Evolutionary conservation across 2,888 invertebrate genomes (phyloP).

Genomic region (Drosophila formosana): DNA sequence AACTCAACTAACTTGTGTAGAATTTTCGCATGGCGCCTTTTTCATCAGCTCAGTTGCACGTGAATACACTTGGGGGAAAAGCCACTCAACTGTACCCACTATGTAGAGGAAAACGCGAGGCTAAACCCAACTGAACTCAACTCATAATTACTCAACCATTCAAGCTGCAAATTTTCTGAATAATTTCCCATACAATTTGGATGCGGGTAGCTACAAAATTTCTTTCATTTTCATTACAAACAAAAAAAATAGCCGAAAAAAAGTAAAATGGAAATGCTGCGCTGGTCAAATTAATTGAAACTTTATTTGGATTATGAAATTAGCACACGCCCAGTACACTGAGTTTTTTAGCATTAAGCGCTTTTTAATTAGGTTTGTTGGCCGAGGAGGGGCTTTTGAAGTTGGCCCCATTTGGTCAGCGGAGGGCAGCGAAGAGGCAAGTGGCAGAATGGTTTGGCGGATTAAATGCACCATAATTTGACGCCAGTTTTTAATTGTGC

Average conservation of each 20-base stretch:
- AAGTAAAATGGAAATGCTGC: conserved; percentile 44
- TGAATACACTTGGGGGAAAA: conserved; percentile 19
- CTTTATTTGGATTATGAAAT: conserved; percentile 81
- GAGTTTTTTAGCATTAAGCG: conserved; percentile 65
- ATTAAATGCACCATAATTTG: conserved; percentile 63
- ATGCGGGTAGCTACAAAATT: conserved; percentile 46
- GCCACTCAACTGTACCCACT: conserved; percentile 8
- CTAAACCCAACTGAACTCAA: conserved; percentile 42
- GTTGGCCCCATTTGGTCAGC: conserved; percentile 25
- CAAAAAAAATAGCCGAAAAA: conserved; percentile 18
- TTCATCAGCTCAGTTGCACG: conserved; percentile 10
- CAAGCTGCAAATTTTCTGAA: conserved; percentile 52
- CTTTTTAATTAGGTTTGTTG: conserved; percentile 72
- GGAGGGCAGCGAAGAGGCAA: not conserved
- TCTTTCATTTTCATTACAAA: conserved; percentile 31
- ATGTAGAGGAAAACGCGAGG: conserved; percentile 16
- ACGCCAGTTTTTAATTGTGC: conserved; percentile 71
- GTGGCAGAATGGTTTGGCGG: conserved; percentile 1
- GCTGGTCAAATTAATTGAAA: conserved; percentile 76
- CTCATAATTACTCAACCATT: conserved; percentile 60
- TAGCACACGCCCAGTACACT: conserved; percentile 69
- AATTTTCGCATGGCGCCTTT: conserved; percentile 26
- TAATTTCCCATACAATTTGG: conserved; percentile 35
- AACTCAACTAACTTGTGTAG: conserved; percentile 17
- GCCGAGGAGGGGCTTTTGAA: conserved; percentile 42